A percentile compares a stretch with the other conserved stretches of the same genome.
Evolutionary conservation across 2,888 invertebrate species (phyloP).

Genomic region (Lamproptera curius): DNA sequence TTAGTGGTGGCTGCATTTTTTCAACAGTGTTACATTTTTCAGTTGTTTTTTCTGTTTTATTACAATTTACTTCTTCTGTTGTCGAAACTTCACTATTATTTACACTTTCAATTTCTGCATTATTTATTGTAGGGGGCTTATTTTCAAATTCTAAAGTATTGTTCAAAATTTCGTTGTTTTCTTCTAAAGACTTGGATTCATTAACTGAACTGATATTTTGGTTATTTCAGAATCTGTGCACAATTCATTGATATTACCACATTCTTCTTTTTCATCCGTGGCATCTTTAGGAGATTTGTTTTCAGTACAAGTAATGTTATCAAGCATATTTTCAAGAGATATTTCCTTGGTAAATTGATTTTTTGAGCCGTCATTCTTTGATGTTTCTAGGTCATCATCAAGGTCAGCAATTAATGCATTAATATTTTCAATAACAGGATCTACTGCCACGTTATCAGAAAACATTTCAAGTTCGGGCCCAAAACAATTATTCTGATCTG

Average conservation of each 20-base stretch:
- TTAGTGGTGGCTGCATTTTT: constrained; percentile 11
- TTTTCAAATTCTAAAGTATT: background rate
- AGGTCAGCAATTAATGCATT: constrained; percentile 59
- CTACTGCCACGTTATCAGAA: constrained; percentile 50
- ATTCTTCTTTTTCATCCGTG: constrained; percentile 20
- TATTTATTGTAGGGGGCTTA: background rate
- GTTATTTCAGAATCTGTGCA: background rate
- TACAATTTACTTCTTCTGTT: constrained; percentile 23
- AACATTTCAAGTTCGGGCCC: constrained; percentile 55
- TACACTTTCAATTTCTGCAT: background rate
- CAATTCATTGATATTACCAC: background rate
- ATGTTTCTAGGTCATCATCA: constrained; percentile 47
- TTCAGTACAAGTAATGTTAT: constrained; percentile 37
- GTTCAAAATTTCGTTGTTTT: background rate
- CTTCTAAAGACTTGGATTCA: background rate
- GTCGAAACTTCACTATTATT: constrained; percentile 7
- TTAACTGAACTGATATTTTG: background rate
- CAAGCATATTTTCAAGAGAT: constrained; percentile 44
- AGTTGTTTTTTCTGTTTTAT: too few relatives aligned
- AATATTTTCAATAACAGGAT: constrained; percentile 57
- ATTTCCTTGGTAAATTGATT: constrained; percentile 48
- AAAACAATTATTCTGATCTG: constrained; percentile 38
- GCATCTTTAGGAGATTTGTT: constrained; percentile 8
- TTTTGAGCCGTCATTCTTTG: constrained; percentile 35
- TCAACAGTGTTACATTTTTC: background rate